Evolutionary conservation across 2,888 invertebrate species (phyloP).

Genomic region (Brachycybe producta): DNA sequence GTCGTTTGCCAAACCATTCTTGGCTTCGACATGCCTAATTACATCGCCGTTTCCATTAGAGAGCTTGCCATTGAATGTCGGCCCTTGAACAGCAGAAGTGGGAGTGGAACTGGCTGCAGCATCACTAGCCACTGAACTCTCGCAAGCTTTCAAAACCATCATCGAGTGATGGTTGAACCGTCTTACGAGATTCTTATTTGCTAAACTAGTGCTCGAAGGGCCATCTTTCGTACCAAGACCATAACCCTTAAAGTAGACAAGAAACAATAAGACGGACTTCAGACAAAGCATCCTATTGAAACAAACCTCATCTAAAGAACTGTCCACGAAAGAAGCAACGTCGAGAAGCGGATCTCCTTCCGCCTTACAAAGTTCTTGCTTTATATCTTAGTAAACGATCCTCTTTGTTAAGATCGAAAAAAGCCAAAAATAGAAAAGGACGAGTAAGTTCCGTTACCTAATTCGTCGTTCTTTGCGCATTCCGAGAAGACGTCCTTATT

Average conservation of each 20-base stretch:
- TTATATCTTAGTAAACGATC: conserved; percentile 26
- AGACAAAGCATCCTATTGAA: neutral
- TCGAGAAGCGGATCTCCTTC: conserved; percentile 65
- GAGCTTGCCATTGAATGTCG: conserved; percentile 8
- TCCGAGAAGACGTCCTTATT: conserved; percentile 94
- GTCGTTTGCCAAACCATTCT: no score
- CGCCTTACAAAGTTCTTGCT: conserved; percentile 22
- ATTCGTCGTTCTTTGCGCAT: conserved; percentile 92
- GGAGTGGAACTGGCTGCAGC: neutral
- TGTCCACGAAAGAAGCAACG: conserved; percentile 62
- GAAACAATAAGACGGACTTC: neutral
- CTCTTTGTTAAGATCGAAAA: neutral
- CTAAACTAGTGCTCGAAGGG: conserved; percentile 13
- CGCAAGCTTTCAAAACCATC: conserved; percentile 56
- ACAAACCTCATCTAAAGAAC: conserved; percentile 44
- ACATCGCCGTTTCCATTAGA: conserved; percentile 6
- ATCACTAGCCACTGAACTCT: conserved; percentile 2
- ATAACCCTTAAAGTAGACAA: conserved; percentile 39
- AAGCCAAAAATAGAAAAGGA: no score
- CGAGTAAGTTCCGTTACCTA: no score
- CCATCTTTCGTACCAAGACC: conserved; percentile 40
- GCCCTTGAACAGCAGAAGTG: neutral
- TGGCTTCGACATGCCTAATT: no score
- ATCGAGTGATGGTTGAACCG: conserved; percentile 94
- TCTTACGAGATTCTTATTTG: conserved; percentile 81